These are phyloP conservation scores for Cremastobaeus sp. DNA, from an alignment of 2,888 invertebrate species.

Conservation along the genomic window DNA sequence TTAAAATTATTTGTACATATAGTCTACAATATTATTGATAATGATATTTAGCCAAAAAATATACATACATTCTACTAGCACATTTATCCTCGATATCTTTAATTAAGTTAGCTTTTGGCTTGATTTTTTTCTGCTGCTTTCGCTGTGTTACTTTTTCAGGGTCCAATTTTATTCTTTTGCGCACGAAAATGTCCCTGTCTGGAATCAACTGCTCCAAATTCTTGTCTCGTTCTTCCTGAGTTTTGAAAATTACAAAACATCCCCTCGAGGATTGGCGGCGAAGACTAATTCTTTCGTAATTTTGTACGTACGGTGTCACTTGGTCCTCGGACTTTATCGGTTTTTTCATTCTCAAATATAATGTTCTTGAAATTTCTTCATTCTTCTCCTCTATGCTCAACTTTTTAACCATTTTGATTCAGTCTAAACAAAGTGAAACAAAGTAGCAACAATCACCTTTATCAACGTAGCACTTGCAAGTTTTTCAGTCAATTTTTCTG, in stretches of 20 bases:
- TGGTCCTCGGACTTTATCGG: constrained; percentile 11
- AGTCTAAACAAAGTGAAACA: background rate
- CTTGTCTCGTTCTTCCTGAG: constrained; percentile 5
- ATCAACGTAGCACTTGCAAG: no score
- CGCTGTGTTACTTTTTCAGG: background rate
- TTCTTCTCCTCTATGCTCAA: constrained; percentile 19
- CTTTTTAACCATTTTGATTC: constrained; percentile 3
- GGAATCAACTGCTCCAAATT: constrained; percentile 10
- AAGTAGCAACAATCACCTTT: no score
- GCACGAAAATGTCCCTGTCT: constrained; percentile 16
- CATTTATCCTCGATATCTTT: background rate
- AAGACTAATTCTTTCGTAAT: constrained; percentile 29
- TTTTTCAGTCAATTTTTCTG: no score
- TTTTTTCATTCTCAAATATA: constrained; percentile 26
- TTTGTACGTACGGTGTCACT: constrained; percentile 1
- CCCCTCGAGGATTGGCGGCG: background rate
- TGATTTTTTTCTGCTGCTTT: constrained; percentile 7
- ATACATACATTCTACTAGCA: no score
- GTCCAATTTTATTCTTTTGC: background rate
- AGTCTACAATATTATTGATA: no score
- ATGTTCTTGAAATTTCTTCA: constrained; percentile 29
- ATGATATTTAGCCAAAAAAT: no score
- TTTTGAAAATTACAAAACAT: constrained; percentile 38
- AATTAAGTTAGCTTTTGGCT: background rate
- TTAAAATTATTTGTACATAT: no score